These are phyloP conservation scores for Sebastes schlegelii DNA, from an alignment of 2,113 vertebrate genomes.

Conservation along the genomic window DNA sequence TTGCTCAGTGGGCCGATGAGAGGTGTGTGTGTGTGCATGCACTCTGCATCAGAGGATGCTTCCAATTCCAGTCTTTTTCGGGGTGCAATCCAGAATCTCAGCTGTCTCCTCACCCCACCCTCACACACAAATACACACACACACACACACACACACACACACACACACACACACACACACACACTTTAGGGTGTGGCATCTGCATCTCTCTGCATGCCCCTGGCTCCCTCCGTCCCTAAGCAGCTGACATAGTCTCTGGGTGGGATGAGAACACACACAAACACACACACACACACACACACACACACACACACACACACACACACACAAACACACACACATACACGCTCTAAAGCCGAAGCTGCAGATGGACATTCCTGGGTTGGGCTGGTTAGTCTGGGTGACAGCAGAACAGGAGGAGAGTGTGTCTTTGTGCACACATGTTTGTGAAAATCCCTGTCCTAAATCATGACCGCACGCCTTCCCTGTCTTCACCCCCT, in stretches of 20 bases:
- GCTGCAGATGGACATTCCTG: conserved; percentile 83
- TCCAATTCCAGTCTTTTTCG: conserved; percentile 82
- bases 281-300: conserved; percentile 33
- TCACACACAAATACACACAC: conserved; percentile 56
- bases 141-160: conserved; percentile 51
- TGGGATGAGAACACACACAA: conserved; percentile 50
- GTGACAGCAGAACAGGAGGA: conserved; percentile 47
- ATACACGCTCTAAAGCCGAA: conserved; percentile 29
- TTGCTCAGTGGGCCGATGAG: conserved; percentile 42
- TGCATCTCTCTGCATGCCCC: conserved; percentile 72
- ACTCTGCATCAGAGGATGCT: conserved; percentile 73
- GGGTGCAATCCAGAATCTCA: conserved; percentile 83
- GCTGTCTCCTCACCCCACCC: conserved; percentile 78
- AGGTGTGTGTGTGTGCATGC: conserved; percentile 46
- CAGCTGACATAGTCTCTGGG: conserved; percentile 79
- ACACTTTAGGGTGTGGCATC: conserved; percentile 75
- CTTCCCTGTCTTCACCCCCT: conserved; percentile 66
- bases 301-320: conserved; percentile 16
- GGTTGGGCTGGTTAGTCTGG: conserved; percentile 75
- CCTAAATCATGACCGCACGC: conserved; percentile 66
- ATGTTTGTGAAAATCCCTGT: conserved; percentile 56
- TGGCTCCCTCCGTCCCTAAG: conserved; percentile 58
- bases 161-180: conserved; percentile 56
- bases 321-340: too few relatives aligned
- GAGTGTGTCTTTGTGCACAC: conserved; percentile 29